Base-by-base conservation (phyloP, 2,113 vertebrate species). In the Leucopsar rothschildi region DNA sequence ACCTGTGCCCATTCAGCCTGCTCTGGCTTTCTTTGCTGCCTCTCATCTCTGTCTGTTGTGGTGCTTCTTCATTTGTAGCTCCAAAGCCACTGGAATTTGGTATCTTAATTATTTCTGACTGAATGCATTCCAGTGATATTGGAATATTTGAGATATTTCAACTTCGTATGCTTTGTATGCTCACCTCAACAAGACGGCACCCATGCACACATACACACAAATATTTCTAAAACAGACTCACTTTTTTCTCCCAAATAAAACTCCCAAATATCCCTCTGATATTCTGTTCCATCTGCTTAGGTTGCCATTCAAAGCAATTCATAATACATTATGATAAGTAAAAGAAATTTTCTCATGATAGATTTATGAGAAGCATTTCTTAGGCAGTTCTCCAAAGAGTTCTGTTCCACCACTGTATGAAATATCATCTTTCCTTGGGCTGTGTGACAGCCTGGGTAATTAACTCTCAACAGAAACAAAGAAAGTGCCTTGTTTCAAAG, bases 401-500 rank as follows among this genome's bases (percentile, higher is more conserved):
- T 95, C 72, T 69, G 17, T 70, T 85, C 86, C 59, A 93, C 86
- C 61, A 86, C 14, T 0, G 0, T 71, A 89, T 57, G 69, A 96
- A 97, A 93, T 83, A 95, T 84, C 70, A 77, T 69, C 84, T 93
- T 83, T 91, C 95, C 93, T 81, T 88, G 86, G 93, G 90, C 78
- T 95, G 70, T 59, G 27, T 95, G 91, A 96, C 96, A 97, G 84
- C 76, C 63, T 70, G 59, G 82, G 83, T 97, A 97, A 97, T 96
- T 95, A 94, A 95, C 93, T 94, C 92, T 96, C 85, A 84, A 66
- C 64, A 97, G 89, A 96, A 93, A 96, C 82, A 95, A 93, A 95
- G 90, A 47, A 90, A 88, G 70, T 76, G 76, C 73, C 77, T 95
- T 81, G 66, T 84, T 95, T 88, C 68, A 85, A 94, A 81, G 95